Conservation (phyloP, 2,113 vertebrate genomes). For the Gracilinanus agilis region DNA sequence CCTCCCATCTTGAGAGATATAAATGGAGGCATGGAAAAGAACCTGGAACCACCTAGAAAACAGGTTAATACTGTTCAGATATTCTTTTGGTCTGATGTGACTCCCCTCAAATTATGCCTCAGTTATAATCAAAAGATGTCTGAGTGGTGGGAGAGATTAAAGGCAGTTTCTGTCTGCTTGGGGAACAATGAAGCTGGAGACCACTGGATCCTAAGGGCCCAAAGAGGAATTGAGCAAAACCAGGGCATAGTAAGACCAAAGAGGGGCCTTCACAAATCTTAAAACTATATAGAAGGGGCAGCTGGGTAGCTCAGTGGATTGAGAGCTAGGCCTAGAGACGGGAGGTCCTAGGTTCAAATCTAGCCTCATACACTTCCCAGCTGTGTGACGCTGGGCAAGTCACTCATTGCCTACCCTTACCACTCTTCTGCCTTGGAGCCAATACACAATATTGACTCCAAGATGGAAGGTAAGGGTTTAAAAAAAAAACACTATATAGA, state of each 20-base stretch:
- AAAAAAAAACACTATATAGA: no score
- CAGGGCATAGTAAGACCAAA: background rate
- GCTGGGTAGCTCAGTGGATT: no score
- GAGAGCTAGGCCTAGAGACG: no score
- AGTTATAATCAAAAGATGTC: background rate
- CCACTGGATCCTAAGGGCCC: background rate
- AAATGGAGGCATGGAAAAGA: background rate
- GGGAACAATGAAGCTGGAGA: background rate
- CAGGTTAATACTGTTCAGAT: background rate
- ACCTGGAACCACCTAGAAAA: background rate
- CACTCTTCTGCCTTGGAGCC: no score
- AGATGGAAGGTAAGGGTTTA: no score
- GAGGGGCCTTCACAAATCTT: background rate
- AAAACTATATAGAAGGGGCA: background rate
- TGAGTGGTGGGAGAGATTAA: background rate
- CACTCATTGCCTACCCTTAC: no score
- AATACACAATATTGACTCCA: no score
- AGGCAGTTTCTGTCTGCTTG: background rate
- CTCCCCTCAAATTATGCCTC: background rate
- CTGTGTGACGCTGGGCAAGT: no score
- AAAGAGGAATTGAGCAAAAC: background rate
- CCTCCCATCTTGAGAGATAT: background rate
- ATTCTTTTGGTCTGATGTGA: background rate
- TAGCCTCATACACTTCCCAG: no score
- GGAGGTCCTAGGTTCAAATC: no score